phyloP scores from a whole-genome alignment of 1,140 invertebrate genomes.

The Drosophila busckii region DNA sequence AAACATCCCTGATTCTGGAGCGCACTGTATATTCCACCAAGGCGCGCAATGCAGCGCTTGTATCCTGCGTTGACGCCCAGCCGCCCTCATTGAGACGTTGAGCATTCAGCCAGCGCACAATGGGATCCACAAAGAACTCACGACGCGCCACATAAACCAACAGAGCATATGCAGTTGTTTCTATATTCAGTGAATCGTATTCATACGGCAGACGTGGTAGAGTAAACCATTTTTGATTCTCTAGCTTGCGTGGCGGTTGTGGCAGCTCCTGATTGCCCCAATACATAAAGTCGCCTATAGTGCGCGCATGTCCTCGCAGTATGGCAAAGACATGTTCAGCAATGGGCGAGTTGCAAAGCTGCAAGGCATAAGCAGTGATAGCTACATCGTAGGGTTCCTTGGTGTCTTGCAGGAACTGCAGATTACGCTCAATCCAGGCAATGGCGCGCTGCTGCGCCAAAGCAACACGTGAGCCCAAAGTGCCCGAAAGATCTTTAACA shows the following conservation, averaged over 20 bases:
- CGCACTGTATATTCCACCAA: conserved; percentile 93
- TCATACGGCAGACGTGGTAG: conserved; percentile 91
- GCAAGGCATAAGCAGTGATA: conserved; percentile 92
- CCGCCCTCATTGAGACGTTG: conserved; percentile 95
- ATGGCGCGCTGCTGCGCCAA: conserved; percentile 86
- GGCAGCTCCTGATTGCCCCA: conserved; percentile 90
- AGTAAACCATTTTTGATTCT: conserved; percentile 94
- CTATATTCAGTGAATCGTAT: conserved; percentile 95
- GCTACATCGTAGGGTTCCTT: conserved; percentile 91
- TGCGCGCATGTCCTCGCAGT: conserved; percentile 83
- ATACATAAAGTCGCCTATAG: conserved; percentile 88
- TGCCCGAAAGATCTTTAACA: conserved; percentile 89
- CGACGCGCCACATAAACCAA: conserved; percentile 91
- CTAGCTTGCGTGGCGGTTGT: conserved; percentile 88
- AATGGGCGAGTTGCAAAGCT: conserved; percentile 87
- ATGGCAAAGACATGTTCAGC: conserved; percentile 91
- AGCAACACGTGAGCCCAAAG: conserved; percentile 85
- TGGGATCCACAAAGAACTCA: conserved; percentile 88
- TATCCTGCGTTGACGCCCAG: conserved; percentile 94
- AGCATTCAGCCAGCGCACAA: conserved; percentile 95
- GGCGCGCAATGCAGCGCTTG: conserved; percentile 92
- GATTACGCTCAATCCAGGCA: conserved; percentile 90
- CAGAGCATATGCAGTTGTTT: conserved; percentile 95
- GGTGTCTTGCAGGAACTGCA: conserved; percentile 85
- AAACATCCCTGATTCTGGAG: conserved; percentile 92